These are phyloP conservation scores for Atherinosoma microstoma DNA, from an alignment of 2,797 vertebrate genomes.

Conservation along the genomic window DNA sequence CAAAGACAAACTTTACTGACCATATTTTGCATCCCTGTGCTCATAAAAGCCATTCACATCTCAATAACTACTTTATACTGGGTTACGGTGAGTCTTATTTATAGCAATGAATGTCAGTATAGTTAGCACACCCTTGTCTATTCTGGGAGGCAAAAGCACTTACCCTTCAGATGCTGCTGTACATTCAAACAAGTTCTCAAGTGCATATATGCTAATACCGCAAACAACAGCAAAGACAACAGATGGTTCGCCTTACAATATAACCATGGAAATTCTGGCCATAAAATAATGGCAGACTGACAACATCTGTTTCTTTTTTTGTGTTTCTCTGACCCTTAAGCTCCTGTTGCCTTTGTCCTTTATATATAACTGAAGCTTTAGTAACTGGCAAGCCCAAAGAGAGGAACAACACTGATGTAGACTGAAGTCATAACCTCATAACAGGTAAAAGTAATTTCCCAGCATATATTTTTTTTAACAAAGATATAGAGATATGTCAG, in stretches of 20 bases:
- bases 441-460: neutral
- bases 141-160: constrained; percentile 68
- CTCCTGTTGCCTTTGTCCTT: constrained; percentile 69
- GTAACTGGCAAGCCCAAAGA: constrained; percentile 71
- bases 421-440: constrained; percentile 41
- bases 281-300: constrained; percentile 70
- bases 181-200: constrained; percentile 52
- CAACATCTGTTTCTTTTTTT: constrained; percentile 71
- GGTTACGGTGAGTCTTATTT: constrained; percentile 74
- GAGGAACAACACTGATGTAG: constrained; percentile 29
- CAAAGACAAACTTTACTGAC: constrained; percentile 19
- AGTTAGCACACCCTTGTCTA: constrained; percentile 74
- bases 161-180: constrained; percentile 62
- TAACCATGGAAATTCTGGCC: constrained; percentile 54
- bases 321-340: constrained; percentile 59
- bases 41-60: constrained; percentile 47
- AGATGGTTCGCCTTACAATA: constrained; percentile 74
- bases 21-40: constrained; percentile 24
- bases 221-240: constrained; percentile 69
- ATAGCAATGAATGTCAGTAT: constrained; percentile 78
- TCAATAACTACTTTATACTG: constrained; percentile 58
- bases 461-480: constrained; percentile 11
- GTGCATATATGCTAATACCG: constrained; percentile 40
- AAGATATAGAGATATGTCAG: constrained; percentile 30
- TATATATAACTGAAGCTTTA: constrained; percentile 62